These are phyloP conservation scores for Drosophila triauraria DNA, from an alignment of 1,140 invertebrate genomes.

Conservation along the genomic window DNA sequence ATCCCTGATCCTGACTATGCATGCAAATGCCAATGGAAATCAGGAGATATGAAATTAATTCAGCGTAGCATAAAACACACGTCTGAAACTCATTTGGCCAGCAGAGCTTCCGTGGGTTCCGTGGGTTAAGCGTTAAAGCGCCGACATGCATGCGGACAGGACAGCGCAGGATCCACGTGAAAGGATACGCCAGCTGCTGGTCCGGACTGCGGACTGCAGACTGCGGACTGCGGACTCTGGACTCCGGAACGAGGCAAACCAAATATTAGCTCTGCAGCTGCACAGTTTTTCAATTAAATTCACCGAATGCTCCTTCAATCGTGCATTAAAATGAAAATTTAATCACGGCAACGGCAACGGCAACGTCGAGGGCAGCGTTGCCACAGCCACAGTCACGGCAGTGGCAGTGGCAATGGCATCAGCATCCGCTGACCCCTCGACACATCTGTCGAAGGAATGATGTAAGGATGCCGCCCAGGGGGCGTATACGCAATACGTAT, in stretches of 20 bases:
- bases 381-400: conserved; percentile 35
- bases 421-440: conserved; percentile 51
- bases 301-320: conserved; percentile 77
- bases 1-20: conserved; percentile 7
- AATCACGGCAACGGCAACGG: conserved; percentile 63
- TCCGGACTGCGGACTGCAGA: not conserved
- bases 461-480: conserved; percentile 22
- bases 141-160: conserved; percentile 38
- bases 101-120: conserved; percentile 17
- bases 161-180: conserved; percentile 8
- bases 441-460: conserved; percentile 28
- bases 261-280: conserved; percentile 75
- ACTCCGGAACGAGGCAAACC: conserved; percentile 46
- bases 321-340: conserved; percentile 83
- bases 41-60: conserved; percentile 54
- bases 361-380: not conserved
- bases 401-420: conserved; percentile 15
- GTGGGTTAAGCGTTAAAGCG: conserved; percentile 53
- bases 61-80: conserved; percentile 42
- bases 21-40: conserved; percentile 22
- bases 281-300: conserved; percentile 80
- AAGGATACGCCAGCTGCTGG: conserved; percentile 18
- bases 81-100: conserved; percentile 58
- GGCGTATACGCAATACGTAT: conserved; percentile 58
- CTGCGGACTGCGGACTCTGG: not conserved